Conservation (phyloP, 2,113 vertebrate genomes). For the Phyllostomus discolor region DNA sequence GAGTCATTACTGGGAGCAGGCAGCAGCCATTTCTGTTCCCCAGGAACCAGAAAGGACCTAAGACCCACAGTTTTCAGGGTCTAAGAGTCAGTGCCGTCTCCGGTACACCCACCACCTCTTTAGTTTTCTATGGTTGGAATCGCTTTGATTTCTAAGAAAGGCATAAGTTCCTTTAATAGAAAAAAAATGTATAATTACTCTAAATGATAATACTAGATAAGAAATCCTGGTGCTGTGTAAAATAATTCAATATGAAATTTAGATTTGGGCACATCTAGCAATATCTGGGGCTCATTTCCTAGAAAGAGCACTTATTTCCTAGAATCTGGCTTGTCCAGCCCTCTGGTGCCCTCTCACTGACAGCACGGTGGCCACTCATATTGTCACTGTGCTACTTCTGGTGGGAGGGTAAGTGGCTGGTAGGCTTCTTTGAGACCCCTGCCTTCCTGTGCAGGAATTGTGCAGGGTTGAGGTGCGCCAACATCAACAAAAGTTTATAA, state of each 20-base stretch:
- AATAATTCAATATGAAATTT: background rate
- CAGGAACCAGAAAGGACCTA: background rate
- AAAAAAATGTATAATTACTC: background rate
- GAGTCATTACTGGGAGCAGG: background rate
- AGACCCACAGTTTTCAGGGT: background rate
- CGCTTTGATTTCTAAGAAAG: background rate
- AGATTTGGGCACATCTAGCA: background rate
- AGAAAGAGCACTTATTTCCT: background rate
- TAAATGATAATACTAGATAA: background rate
- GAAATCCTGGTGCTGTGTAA: background rate
- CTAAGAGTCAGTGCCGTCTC: background rate
- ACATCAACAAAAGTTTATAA: background rate
- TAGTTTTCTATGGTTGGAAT: constrained; percentile 2
- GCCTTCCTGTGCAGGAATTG: constrained; percentile 52
- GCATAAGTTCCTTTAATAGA: background rate
- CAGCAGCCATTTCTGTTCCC: background rate
- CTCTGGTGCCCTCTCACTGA: constrained; percentile 59
- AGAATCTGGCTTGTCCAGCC: constrained; percentile 22
- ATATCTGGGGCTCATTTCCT: background rate
- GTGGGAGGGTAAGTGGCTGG: constrained; percentile 63
- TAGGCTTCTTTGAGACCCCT: constrained; percentile 64
- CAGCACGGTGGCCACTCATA: constrained; percentile 56
- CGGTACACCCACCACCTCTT: background rate
- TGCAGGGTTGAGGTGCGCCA: background rate
- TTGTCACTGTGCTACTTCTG: constrained; percentile 66